These are phyloP conservation scores for Vulpes ferrilata DNA, from an alignment of 2,113 vertebrate genomes.

Conservation along the genomic window DNA sequence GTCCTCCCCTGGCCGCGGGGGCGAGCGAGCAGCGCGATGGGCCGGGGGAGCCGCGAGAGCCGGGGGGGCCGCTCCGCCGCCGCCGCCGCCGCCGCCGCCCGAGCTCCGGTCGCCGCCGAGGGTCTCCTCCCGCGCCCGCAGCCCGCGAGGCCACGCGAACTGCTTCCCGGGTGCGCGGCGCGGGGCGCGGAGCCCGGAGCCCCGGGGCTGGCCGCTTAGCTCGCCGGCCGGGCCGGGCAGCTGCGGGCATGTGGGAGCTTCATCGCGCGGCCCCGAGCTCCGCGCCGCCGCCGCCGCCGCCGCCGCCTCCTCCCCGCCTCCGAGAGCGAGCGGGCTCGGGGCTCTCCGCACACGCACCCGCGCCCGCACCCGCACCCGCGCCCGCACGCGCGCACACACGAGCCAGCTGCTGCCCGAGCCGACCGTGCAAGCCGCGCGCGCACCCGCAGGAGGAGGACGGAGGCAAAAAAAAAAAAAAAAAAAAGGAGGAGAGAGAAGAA, in stretches of 20 bases:
- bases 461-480: constrained; percentile 32
- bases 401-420: constrained; percentile 65
- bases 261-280: constrained; percentile 77
- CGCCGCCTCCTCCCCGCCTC: constrained; percentile 61
- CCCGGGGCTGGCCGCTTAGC: constrained; percentile 56
- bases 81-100: constrained; percentile 9
- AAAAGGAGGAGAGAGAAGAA: constrained; percentile 35
- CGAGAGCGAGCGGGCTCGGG: constrained; percentile 56
- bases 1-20: constrained; percentile 68
- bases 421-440: constrained; percentile 63
- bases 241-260: constrained; percentile 75
- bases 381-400: constrained; percentile 66
- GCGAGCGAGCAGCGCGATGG: constrained; percentile 62
- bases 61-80: constrained; percentile 49
- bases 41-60: constrained; percentile 65
- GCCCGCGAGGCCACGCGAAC: constrained; percentile 53
- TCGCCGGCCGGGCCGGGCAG: constrained; percentile 66
- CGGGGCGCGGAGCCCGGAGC: constrained; percentile 51
- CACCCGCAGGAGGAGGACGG: constrained; percentile 42
- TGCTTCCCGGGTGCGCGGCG: constrained; percentile 66
- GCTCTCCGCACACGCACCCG: constrained; percentile 59
- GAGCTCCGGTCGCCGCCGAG: constrained; percentile 4
- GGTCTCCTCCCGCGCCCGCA: constrained; percentile 48
- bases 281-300: constrained; percentile 57
- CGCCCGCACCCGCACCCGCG: constrained; percentile 21